Percentiles rank a stretch among this genome's conserved stretches.
phyloP scores from a whole-genome alignment of 2,113 vertebrate genomes.

The Philantomba maxwellii region DNA sequence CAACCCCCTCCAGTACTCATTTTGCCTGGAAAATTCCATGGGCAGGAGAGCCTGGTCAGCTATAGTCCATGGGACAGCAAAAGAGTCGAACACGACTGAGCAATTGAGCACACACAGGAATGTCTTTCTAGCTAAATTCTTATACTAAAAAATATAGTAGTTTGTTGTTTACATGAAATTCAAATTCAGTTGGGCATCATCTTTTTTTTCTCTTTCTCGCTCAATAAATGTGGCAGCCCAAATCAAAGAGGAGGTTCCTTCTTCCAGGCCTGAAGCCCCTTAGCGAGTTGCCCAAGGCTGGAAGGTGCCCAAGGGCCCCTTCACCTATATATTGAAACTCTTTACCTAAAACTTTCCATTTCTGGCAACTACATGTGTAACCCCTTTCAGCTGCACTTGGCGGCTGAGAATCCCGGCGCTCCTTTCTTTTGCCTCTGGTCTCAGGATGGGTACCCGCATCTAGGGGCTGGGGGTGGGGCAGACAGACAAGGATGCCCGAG shows the following conservation, averaged over 20 bases:
- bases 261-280: not conserved
- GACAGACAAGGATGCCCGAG: not conserved
- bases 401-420: not conserved
- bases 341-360: not conserved
- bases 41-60: not conserved
- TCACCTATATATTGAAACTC: not conserved
- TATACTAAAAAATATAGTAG: not conserved
- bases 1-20: not conserved
- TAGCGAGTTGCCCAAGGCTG: not conserved
- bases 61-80: not conserved
- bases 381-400: not conserved
- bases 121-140: not conserved
- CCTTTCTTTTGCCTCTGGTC: not conserved
- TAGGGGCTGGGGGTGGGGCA: not conserved
- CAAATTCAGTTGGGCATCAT: not conserved
- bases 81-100: not conserved
- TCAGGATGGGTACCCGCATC: not conserved
- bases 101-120: not conserved
- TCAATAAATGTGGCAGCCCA: not conserved
- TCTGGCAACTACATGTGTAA: not conserved
- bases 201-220: not conserved
- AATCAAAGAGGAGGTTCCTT: not conserved
- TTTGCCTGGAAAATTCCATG: not conserved
- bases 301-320: not conserved
- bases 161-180: not conserved